Base-by-base conservation (phyloP, 35 echinoderm and acorn worm species). In the Chiridota heheva region DNA sequence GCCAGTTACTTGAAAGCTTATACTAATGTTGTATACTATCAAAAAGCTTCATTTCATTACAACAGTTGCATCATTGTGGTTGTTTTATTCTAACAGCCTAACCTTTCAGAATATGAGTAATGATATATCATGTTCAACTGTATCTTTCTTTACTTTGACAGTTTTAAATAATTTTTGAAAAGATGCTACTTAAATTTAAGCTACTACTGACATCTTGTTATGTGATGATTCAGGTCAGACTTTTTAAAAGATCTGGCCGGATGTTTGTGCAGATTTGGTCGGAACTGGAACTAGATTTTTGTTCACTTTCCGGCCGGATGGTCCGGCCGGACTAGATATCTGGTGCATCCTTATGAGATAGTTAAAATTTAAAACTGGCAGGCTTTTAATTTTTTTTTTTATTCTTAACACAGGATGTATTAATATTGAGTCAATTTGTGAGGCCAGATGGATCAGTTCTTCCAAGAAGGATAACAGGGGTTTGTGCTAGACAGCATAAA, bases 341-440 rank as follows among this genome's bases (percentile, higher is more conserved):
- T 67, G 6, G 40, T n/a, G 12, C 8, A 25, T 18, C 16, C 25
- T 36, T 29, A 2, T 7, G 33, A 36, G 33, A 64, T 31, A 64
- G 60, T 20, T 64, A 64, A 26, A 26, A 12, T 12, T 10, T 26
- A 64, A 64, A n/a, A 12, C 60, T 28, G 27, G 2, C 1, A n/a
- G 0, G 1, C 12, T 1, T 25, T 51, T 13, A 28, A 22, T 70
- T 47, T 35, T 48, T 8, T 30, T 68, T 20, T 36, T 62, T 77
- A 1, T 72, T 67, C 69, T 79, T 66, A 31, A 25, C 73, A 13
- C 40, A 92, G 90, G 90, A 92, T 87, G 90, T 92, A 20, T 69
- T 92, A 24, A 92, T 92, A 36, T 60, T 92, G 44, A 86, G 59
- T 36, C 90, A 92, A 49, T 92, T 92, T 70, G 61, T 92, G 40